Evolutionary conservation across 1,140 invertebrate genomes (phyloP).

Genomic region (Meloidogyne chitwoodi): DNA sequence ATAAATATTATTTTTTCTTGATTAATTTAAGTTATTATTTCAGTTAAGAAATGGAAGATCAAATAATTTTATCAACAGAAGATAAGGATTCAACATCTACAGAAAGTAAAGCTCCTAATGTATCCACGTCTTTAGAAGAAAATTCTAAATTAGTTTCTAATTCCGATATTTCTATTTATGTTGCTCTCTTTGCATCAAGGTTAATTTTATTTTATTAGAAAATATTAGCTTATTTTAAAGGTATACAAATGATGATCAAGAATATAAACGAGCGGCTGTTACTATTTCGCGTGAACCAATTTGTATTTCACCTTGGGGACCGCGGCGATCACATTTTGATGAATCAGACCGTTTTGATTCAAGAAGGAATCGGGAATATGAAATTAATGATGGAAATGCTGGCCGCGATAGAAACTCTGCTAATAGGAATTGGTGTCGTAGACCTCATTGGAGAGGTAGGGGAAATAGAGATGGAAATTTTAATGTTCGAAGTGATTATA

Average conservation of each 20-base stretch:
- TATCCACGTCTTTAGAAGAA: not conserved
- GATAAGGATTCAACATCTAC: not conserved
- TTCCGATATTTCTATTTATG: not conserved
- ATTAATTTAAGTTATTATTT: not conserved
- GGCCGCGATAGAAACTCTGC: constrained; percentile 1
- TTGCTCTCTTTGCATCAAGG: not conserved
- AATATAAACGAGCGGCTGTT: constrained; percentile 1
- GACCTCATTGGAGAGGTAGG: not conserved
- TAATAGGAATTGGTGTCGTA: not conserved
- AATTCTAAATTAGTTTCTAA: no score
- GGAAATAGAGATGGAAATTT: not conserved
- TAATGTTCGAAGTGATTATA: not conserved
- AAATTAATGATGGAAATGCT: not conserved
- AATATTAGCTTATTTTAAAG: not conserved
- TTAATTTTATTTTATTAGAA: not conserved
- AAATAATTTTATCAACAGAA: not conserved
- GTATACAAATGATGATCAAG: constrained; percentile 14
- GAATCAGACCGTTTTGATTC: not conserved
- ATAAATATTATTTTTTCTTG: no score
- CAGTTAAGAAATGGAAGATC: not conserved
- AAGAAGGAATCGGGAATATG: not conserved
- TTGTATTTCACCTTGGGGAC: not conserved
- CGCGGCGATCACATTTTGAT: not conserved
- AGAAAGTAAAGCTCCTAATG: not conserved
- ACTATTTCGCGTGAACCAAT: constrained; percentile 9